These are phyloP conservation scores for Sphaeramia orbicularis DNA, from an alignment of 2,797 vertebrate species.

Conservation along the genomic window DNA sequence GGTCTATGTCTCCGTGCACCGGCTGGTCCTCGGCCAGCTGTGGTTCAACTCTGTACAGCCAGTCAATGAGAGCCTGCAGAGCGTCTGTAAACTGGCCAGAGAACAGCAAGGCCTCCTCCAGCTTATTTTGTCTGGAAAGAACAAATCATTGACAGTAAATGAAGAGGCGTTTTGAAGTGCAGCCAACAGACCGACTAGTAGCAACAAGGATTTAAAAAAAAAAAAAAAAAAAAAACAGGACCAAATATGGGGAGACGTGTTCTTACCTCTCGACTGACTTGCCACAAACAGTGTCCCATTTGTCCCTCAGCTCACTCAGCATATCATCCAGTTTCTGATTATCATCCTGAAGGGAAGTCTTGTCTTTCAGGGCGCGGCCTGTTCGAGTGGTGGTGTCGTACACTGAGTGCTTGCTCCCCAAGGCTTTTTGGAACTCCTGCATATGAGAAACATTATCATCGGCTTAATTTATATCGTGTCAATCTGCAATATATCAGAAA, in stretches of 20 bases:
- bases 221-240: background rate
- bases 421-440: conserved; percentile 97
- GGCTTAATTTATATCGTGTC: background rate
- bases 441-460: conserved; percentile 13
- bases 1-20: conserved; percentile 96
- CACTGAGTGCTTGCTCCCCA: conserved; percentile 97
- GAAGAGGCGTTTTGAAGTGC: background rate
- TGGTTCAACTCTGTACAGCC: conserved; percentile 97
- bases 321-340: conserved; percentile 96
- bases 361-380: conserved; percentile 96
- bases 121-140: conserved; percentile 94
- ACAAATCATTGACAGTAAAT: conserved; percentile 22
- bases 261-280: conserved; percentile 97
- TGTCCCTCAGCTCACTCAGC: conserved; percentile 97
- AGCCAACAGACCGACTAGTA: background rate
- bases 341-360: conserved; percentile 93
- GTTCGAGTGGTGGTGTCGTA: conserved; percentile 95
- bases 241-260: background rate
- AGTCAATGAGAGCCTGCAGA: conserved; percentile 98
- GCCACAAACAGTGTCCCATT: conserved; percentile 98
- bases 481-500: too few relatives aligned
- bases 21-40: conserved; percentile 98
- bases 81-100: conserved; percentile 98
- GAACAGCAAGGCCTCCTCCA: conserved; percentile 97
- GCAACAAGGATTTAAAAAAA: background rate